phyloP scores from a whole-genome alignment of 2,113 vertebrate genomes.

The Lophius piscatorius region DNA sequence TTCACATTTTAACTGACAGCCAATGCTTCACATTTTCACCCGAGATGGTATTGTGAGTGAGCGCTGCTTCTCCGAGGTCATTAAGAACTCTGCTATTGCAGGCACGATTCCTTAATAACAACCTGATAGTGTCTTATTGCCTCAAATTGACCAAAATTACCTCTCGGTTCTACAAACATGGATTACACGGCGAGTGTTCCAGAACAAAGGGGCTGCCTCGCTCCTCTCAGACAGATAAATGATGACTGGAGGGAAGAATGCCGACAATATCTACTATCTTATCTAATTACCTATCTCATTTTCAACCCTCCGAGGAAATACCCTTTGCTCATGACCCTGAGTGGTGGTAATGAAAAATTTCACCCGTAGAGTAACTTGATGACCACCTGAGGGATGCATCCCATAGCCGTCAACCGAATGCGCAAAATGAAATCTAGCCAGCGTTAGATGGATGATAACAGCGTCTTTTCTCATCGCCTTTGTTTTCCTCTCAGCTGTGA shows the following conservation, averaged over 20 bases:
- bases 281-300: slow-evolving; percentile 75
- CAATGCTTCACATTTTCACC: slow-evolving; percentile 55
- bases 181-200: slow-evolving; percentile 37
- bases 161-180: slow-evolving; percentile 16
- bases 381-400: slow-evolving; percentile 59
- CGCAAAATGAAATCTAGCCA: slow-evolving; percentile 48
- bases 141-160: slow-evolving; percentile 54
- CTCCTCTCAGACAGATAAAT: slow-evolving; percentile 45
- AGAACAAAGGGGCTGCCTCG: slow-evolving; percentile 44
- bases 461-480: slow-evolving; percentile 11
- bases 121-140: slow-evolving; percentile 45
- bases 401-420: slow-evolving; percentile 28
- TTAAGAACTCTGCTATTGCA: slow-evolving; percentile 48
- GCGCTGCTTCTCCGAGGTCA: slow-evolving; percentile 46
- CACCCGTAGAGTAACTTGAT: slow-evolving; percentile 36
- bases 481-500: slow-evolving; percentile 37
- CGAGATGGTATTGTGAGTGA: slow-evolving; percentile 34
- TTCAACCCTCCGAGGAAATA: slow-evolving; percentile 69
- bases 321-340: slow-evolving; percentile 31
- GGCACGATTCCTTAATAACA: slow-evolving; percentile 46
- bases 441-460: slow-evolving; percentile 32
- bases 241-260: slow-evolving; percentile 61
- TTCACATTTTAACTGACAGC: slow-evolving; percentile 66
- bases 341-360: slow-evolving; percentile 55
- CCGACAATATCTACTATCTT: slow-evolving; percentile 67